A percentile compares a stretch with the other conserved stretches of the same genome.
Conservation (phyloP, 2,888 invertebrate genomes). For the Aphrophora alni region DNA sequence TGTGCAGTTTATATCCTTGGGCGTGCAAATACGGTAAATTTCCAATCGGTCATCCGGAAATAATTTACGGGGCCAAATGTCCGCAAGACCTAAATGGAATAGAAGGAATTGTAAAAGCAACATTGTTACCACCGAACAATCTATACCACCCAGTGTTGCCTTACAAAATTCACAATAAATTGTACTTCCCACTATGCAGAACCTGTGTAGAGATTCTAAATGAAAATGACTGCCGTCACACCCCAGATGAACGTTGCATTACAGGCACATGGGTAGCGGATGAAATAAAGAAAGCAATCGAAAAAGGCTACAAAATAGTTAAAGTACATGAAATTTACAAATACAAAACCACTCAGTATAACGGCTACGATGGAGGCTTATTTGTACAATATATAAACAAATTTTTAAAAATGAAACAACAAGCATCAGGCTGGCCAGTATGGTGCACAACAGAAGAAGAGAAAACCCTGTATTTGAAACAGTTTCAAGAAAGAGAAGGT, state of each 20-base stretch:
- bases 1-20: slow-evolving; percentile 52
- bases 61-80: slow-evolving; percentile 29
- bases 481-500: too few species aligned
- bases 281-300: too few species aligned
- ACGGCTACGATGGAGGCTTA: slow-evolving; percentile 49
- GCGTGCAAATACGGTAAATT: slow-evolving; percentile 51
- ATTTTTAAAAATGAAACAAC: too few species aligned
- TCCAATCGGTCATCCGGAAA: slow-evolving; percentile 52
- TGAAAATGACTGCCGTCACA: slow-evolving; percentile 51
- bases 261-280: slow-evolving; percentile 55
- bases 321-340: slow-evolving; percentile 53
- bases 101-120: slow-evolving; percentile 16
- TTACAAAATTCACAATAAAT: slow-evolving; percentile 48
- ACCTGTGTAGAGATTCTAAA: neutral
- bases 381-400: too few species aligned
- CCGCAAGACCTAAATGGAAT: neutral
- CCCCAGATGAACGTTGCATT: slow-evolving; percentile 48
- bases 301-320: slow-evolving; percentile 14
- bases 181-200: slow-evolving; percentile 25
- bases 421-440: slow-evolving; percentile 51
- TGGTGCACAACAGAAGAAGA: slow-evolving; percentile 44
- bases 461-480: too few species aligned
- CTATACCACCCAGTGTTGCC: too few species aligned
- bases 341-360: slow-evolving; percentile 50
- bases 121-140: slow-evolving; percentile 33